Evolutionary conservation across 1,140 invertebrate species (phyloP).

Genomic region (Drosophila persimilis): DNA sequence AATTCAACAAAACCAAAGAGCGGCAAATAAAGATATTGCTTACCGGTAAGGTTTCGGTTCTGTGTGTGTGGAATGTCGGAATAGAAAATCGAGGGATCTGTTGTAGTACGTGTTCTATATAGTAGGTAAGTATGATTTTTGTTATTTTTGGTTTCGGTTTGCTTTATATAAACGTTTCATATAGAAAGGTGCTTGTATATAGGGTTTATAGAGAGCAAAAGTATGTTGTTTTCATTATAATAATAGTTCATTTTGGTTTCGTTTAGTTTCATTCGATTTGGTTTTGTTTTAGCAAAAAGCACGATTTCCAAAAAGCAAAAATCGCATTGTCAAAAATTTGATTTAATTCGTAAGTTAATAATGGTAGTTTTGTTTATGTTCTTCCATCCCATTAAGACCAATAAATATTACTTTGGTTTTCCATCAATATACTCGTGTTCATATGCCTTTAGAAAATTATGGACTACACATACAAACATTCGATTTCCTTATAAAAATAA

Average conservation of each 20-base stretch:
- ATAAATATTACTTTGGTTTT: conserved; percentile 40
- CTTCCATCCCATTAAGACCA: conserved; percentile 52
- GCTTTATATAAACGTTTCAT: conserved; percentile 55
- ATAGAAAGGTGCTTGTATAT: conserved; percentile 74
- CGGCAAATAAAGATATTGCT: conserved; percentile 24
- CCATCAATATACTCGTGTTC: conserved; percentile 31
- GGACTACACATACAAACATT: conserved; percentile 76
- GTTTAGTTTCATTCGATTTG: conserved; percentile 38
- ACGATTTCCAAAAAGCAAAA: conserved; percentile 79
- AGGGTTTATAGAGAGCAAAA: conserved; percentile 73
- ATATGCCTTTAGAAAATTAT: conserved; percentile 73
- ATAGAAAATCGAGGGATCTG: conserved; percentile 22
- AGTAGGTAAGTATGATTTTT: conserved; percentile 29
- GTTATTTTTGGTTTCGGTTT: conserved; percentile 24
- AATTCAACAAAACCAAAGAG: conserved; percentile 15
- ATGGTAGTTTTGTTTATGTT: conserved; percentile 53
- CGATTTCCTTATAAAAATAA: conserved; percentile 69
- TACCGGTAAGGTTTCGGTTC: neutral
- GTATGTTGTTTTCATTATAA: conserved; percentile 54
- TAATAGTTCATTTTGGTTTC: conserved; percentile 51
- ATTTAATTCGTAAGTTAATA: conserved; percentile 74
- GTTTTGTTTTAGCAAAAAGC: conserved; percentile 68
- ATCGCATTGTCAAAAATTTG: conserved; percentile 77
- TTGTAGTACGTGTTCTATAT: conserved; percentile 44
- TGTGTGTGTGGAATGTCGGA: conserved; percentile 8